Base-by-base conservation (phyloP, 2,797 vertebrate species). In the Phataginus tricuspis region DNA sequence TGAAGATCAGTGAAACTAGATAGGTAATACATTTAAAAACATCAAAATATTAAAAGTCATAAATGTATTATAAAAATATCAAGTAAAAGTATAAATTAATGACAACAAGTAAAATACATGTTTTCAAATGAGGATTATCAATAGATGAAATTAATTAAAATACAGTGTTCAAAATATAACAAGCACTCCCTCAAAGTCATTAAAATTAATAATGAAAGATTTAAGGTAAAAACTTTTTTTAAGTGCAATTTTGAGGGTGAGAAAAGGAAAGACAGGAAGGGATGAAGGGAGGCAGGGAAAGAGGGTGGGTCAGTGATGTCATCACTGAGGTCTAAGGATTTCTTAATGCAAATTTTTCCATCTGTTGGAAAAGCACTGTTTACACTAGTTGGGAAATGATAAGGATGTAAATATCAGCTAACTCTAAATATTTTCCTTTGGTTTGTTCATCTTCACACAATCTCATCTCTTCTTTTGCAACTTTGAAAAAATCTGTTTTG, bases 21-120 rank as follows among this genome's bases (percentile, higher is more conserved):
- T 31, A 94, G 64, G 91, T 69, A 82, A n/a, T 83, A 21, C 19
- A 61, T 83, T 92, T 90, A 66, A 94, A 42, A 57, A 11, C 27
- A 61, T 75, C 85, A 80, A 61, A 59, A 82, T 90, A 39, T 39
- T 78, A 31, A 37, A 79, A 68, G 53, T 25, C 55, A 27, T 51
- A 71, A 78, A 37, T 37, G 51, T 55, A 68, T 68, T 25, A 4
- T 79, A 77, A 66, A 45, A 95, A 74, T 42, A 57, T n/a, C 23
- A 59, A 51, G 23, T 45, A 45, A 51, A 66, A 23, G 3, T 51
- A 15, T 53, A 83, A 68, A 51, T 45, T 93, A 87, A 25, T 59
- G 55, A 55, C 78, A 63, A 72, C 2, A 31, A 4, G 5, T 53
- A 55, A 86, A 11, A 53, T 53, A 68, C 5, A 13, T 64, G 29